Percentiles rank a stretch among this genome's conserved stretches.
Conservation (phyloP, 2,888 invertebrate genomes). For the Hoplodrina ambigua region DNA sequence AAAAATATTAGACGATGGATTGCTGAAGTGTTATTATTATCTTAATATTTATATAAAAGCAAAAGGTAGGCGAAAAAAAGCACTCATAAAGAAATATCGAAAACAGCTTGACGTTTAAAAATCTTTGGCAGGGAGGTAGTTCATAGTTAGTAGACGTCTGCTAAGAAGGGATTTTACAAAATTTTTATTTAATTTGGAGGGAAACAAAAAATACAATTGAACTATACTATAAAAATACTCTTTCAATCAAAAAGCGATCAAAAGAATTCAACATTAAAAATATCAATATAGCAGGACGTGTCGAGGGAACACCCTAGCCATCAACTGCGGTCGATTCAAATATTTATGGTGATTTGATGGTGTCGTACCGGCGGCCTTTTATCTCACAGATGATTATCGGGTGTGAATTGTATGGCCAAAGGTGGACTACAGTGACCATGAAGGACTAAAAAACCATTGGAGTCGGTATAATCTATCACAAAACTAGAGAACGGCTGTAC, state of each 20-base stretch:
- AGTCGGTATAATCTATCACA: constrained; percentile 6
- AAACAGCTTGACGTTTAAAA: too few relatives aligned
- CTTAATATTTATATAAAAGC: too few relatives aligned
- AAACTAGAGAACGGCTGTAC: too few relatives aligned
- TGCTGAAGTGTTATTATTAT: too few relatives aligned
- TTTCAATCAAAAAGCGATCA: constrained; percentile 14
- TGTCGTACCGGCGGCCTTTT: constrained; percentile 77
- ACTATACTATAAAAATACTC: background rate
- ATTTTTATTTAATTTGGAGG: too few relatives aligned
- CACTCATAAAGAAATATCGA: too few relatives aligned
- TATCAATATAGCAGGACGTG: constrained; percentile 19
- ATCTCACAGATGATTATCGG: constrained; percentile 86
- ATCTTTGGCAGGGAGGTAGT: too few relatives aligned
- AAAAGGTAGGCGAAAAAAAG: too few relatives aligned
- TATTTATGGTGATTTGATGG: constrained; percentile 75
- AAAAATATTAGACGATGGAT: too few relatives aligned
- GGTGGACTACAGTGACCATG: constrained; percentile 76
- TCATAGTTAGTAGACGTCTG: too few relatives aligned
- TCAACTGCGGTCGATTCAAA: constrained; percentile 47
- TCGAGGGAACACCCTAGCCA: constrained; percentile 32
- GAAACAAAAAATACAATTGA: too few relatives aligned
- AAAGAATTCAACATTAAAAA: constrained; percentile 32
- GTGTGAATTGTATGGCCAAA: constrained; percentile 85
- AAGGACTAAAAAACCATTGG: constrained; percentile 66
- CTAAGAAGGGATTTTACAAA: too few relatives aligned